Evolutionary conservation across 2,113 vertebrate species (phyloP), one percentile per base, ranked within the genome.

Genomic region (Neogale vison): DNA sequence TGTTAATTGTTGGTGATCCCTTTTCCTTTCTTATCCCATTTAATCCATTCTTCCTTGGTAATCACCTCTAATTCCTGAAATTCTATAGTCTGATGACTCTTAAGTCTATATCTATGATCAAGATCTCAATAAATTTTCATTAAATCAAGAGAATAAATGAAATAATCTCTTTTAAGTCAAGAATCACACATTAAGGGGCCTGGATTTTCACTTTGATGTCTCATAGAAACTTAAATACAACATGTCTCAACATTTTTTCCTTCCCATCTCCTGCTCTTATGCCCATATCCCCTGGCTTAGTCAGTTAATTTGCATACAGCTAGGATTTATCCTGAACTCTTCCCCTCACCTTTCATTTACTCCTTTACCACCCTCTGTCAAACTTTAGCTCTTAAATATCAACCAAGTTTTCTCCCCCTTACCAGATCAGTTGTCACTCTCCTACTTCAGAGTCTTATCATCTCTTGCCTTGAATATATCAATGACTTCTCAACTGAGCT

Each of bases 231-330:
- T 81, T 21, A 7, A 6, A 36, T 57, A 17, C 6, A 59, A 13
- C 34, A 29, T 24, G 9, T 31, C 52, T 80, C 13, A 87, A 26
- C 7, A 71, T 26, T 52, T 59, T 76, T 21, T 39, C 17, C 39
- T 76, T 39, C 36, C 15, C 36, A 18, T 36, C 8, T 34, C 18
- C 52, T n/a, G 42, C 59, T 76, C 7, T 71, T 77, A 29, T 20
- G 8, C 20, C 36, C 34, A 0, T 34, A 11, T 18, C 21, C 9
- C 4, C 2, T 1, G 29, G 36, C n/a, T 65, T 36, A 24, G 21
- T 29, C 31, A 61, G 52, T 57, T 36, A 55, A 24, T 31, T 63
- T 57, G 36, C 23, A 45, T n/a, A 36, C 57, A 47, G 13, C 74
- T 45, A 91, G 55, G 55, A 65, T 31, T 81, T 55, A 20, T 31